phyloP scores from a whole-genome alignment of 2,113 vertebrate species.

The Nesospiza acunhae region DNA sequence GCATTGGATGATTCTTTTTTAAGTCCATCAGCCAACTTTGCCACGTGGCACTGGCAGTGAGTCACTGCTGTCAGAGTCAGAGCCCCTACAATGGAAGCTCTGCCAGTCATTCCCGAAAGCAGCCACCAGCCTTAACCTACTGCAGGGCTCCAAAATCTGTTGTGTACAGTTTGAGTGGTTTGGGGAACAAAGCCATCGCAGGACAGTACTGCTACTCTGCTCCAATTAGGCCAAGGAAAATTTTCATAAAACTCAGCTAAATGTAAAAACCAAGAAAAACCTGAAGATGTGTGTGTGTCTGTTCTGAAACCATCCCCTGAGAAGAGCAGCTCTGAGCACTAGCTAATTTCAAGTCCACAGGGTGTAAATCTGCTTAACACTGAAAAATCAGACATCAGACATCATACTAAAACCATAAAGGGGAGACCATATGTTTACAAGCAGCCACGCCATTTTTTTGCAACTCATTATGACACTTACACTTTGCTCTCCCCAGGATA shows the following conservation, averaged over 20 bases:
- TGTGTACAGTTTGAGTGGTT: neutral
- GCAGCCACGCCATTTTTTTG: neutral
- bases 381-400: neutral
- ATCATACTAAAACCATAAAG: neutral
- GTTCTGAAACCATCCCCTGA: neutral
- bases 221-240: neutral
- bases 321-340: neutral
- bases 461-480: neutral
- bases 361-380: neutral
- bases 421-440: neutral
- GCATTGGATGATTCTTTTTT: neutral
- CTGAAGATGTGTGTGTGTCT: neutral
- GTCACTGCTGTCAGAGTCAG: neutral
- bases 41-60: neutral
- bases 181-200: neutral
- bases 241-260: neutral
- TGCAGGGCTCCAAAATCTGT: neutral
- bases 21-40: neutral
- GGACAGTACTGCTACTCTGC: neutral
- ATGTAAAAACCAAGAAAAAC: neutral
- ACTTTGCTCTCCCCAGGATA: neutral
- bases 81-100: neutral
- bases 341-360: neutral
- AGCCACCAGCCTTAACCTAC: fast-evolving
- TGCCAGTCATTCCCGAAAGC: neutral